These are phyloP conservation scores for Salvator merianae DNA, from an alignment of 2,113 vertebrate species.

Conservation along the genomic window DNA sequence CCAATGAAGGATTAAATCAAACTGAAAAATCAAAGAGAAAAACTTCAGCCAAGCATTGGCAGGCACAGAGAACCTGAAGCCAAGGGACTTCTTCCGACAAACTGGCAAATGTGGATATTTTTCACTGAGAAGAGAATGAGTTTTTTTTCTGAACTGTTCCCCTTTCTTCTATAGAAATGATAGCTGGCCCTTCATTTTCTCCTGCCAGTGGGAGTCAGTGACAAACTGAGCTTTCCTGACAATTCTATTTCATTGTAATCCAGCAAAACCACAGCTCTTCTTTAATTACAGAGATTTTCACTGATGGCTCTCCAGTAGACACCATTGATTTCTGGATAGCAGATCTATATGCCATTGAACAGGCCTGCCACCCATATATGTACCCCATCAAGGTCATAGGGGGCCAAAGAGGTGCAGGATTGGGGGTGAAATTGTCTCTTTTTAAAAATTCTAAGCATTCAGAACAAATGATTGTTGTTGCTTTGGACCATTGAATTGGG, in stretches of 20 bases:
- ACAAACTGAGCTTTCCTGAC: slow-evolving; percentile 6
- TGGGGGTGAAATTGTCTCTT: no score
- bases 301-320: not conserved
- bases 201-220: slow-evolving; percentile 1
- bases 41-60: not conserved
- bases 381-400: not conserved
- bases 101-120: slow-evolving; percentile 15
- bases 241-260: not conserved
- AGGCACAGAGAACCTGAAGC: not conserved
- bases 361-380: not conserved
- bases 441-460: no score
- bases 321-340: not conserved
- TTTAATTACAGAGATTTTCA: not conserved
- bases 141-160: slow-evolving; percentile 10
- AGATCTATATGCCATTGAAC: not conserved
- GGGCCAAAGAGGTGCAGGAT: not conserved
- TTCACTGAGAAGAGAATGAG: not conserved
- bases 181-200: not conserved
- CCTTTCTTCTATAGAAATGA: slow-evolving; percentile 20
- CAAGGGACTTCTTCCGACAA: slow-evolving; percentile 7
- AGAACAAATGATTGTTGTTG: no score
- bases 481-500: no score
- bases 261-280: not conserved
- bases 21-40: not conserved
- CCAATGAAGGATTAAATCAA: slow-evolving; percentile 19